Evolutionary conservation across 2,113 vertebrate species (phyloP), one percentile per base, ranked within the genome.

Genomic region (Ammodytes marinus): DNA sequence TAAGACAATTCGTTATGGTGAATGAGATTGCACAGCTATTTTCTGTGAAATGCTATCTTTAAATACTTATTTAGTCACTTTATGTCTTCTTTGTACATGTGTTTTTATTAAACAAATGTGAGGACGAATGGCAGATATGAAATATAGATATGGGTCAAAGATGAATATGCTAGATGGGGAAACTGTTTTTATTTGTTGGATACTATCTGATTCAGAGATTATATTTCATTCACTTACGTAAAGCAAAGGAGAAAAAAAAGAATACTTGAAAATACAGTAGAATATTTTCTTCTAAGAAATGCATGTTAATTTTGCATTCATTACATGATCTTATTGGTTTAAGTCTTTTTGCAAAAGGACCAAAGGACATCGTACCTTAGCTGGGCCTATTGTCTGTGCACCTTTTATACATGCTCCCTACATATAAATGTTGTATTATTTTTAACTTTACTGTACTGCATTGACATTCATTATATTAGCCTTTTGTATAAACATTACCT

Each of bases 11-110:
- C 90, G 91, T 96, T 94, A 94, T 95, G 94, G 94, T 95, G 95
- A 94, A 95, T 95, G 94, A 96, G 95, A 96, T 96, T 96, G 96
- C 96, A 96, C 95, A 96, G 95, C 96, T 94, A 85, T 94, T 94
- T 93, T 95, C 90, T 96, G 95, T 95, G 95, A 96, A 96, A 95
- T 90, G 91, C 82, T 95, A 89, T 89, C 92, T 91, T 90, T 93
- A 88, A 92, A 89, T 92, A 91, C 83, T 90, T 94, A 93, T 93
- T 80, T 94, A 92, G 93, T 96, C 95, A 94, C 94, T 95, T 95
- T 96, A 95, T 96, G 95, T 96, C 93, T 94, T 92, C 87, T 93
- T 95, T 95, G 95, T 96, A 92, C 94, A 94, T 94, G 92, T 94
- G 93, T 95, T 95, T 94, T 95, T 95, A 92, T 96, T 90, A 95